phyloP scores from a whole-genome alignment of 2,797 vertebrate genomes.

The Ctenopoma kingsleyae region DNA sequence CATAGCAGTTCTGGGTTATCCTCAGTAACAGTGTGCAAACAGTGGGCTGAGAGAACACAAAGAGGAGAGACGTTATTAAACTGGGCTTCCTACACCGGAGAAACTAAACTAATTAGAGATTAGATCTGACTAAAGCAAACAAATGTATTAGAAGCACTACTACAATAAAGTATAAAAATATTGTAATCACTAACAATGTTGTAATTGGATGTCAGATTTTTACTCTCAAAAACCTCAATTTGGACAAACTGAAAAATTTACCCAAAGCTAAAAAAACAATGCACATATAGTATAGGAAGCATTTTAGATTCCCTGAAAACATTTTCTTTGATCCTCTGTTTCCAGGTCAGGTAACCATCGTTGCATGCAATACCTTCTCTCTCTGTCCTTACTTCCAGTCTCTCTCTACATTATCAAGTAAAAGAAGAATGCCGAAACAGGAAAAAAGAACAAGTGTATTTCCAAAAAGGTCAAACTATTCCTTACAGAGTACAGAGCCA shows the following conservation, averaged over 20 bases:
- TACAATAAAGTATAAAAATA: too few relatives aligned
- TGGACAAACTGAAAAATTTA: too few relatives aligned
- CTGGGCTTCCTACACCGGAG: not conserved
- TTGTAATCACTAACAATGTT: too few relatives aligned
- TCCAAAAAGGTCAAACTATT: not conserved
- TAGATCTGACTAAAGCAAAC: not conserved
- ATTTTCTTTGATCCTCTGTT: too few relatives aligned
- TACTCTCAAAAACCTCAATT: not conserved
- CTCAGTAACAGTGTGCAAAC: conserved; percentile 95
- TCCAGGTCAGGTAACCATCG: too few relatives aligned
- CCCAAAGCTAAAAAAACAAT: too few relatives aligned
- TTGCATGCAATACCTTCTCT: too few relatives aligned
- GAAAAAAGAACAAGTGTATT: not conserved
- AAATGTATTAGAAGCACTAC: not conserved
- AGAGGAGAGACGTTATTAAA: conserved; percentile 2
- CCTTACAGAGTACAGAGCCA: not conserved
- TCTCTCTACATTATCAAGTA: not conserved
- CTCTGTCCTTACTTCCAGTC: not conserved
- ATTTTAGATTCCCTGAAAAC: too few relatives aligned
- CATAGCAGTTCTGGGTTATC: conserved; percentile 93
- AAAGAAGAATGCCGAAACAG: too few relatives aligned
- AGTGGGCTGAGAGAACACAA: conserved; percentile 87
- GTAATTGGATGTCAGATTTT: not conserved
- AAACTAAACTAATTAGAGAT: not conserved
- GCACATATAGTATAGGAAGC: too few relatives aligned